Conservation (phyloP, 1,140 invertebrate species). For the Camponotus floridanus region DNA sequence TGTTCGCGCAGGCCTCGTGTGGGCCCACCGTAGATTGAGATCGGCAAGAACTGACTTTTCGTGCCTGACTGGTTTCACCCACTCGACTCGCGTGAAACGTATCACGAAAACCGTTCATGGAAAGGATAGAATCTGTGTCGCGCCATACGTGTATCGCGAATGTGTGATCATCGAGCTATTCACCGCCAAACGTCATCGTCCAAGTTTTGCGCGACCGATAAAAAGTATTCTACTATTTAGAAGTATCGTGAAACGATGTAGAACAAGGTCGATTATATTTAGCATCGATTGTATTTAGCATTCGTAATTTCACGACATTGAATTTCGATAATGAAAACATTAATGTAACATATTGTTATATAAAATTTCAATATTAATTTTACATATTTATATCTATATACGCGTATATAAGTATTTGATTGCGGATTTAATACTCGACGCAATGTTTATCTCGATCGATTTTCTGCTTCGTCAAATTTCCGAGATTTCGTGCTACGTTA, state of each 20-base stretch:
- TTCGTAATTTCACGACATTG: not conserved
- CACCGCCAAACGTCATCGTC: not conserved
- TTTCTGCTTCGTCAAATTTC: not conserved
- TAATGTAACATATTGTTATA: not conserved
- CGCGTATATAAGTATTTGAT: too few relatives aligned
- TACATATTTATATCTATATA: not conserved
- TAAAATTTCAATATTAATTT: not conserved
- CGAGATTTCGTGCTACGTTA: not conserved
- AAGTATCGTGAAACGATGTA: not conserved
- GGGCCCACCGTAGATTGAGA: slow-evolving; percentile 65
- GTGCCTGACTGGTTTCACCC: slow-evolving; percentile 66
- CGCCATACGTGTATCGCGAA: slow-evolving; percentile 65
- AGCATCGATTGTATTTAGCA: not conserved
- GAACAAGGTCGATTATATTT: not conserved
- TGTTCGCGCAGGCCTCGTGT: slow-evolving; percentile 43
- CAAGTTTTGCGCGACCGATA: not conserved
- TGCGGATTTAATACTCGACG: not conserved
- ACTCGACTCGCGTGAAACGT: slow-evolving; percentile 43
- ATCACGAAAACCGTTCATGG: slow-evolving; percentile 45
- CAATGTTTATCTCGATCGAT: slow-evolving; percentile 21
- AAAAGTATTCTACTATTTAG: not conserved
- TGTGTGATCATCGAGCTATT: not conserved
- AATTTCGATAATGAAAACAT: not conserved
- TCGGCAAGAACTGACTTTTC: slow-evolving; percentile 58
- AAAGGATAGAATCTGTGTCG: slow-evolving; percentile 54